phyloP scores from a whole-genome alignment of 2,888 invertebrate species.

The Eubasilissa splendida region DNA sequence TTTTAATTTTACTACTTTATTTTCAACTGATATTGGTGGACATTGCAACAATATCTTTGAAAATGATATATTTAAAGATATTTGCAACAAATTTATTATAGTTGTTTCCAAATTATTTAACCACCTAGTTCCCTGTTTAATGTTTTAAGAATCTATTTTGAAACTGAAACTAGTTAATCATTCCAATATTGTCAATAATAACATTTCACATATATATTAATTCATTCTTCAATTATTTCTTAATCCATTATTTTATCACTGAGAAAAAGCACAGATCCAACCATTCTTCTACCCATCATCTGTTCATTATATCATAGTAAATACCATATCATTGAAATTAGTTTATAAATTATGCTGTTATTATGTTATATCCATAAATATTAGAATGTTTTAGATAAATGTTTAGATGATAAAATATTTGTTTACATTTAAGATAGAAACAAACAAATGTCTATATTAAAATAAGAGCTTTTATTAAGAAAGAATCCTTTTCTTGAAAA shows the following conservation, averaged over 20 bases:
- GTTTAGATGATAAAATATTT: neutral
- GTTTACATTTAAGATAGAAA: neutral
- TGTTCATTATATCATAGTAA: neutral
- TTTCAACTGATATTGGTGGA: no score
- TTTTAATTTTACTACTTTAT: no score
- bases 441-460: no score
- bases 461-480: no score
- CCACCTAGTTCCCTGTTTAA: no score
- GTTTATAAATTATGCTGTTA: neutral
- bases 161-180: neutral
- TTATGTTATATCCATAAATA: neutral
- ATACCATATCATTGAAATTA: neutral
- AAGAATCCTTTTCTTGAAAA: no score
- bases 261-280: slow-evolving; percentile 31
- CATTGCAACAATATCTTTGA: no score
- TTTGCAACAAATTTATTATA: no score
- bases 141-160: no score
- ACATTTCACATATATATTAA: neutral
- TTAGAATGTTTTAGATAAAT: neutral
- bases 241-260: slow-evolving; percentile 25
- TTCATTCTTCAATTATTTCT: neutral
- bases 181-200: slow-evolving; percentile 25
- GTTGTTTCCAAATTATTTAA: no score
- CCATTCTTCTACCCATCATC: slow-evolving; percentile 10
- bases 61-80: no score